Evolutionary conservation across 2,888 invertebrate genomes (phyloP), one percentile per base, ranked within the genome.

Genomic region (Drosophila picticornis): DNA sequence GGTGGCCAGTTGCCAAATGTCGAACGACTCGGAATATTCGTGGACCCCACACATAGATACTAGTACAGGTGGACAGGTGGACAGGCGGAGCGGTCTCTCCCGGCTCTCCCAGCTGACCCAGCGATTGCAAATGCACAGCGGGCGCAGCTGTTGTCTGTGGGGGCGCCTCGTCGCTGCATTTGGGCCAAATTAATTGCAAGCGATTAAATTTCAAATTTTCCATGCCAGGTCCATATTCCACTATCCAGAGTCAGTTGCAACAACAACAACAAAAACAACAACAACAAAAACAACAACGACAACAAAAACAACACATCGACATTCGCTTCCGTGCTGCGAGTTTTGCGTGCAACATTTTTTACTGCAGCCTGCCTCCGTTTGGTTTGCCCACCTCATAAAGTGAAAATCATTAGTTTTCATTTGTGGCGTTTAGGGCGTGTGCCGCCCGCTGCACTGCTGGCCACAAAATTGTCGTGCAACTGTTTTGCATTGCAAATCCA

Each of bases 161-260:
- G 88, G 86, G 86, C 88, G 88, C 88, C 78, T 77, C 80, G 64
- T 71, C 72, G 72, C 75, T 74, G 75, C 85, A 83, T 84, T 87
- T 87, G 80, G 80, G 82, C 77, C 75, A 89, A 88, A 90, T 88
- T 90, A 88, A 88, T 88, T 90, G 88, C 84, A 57, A 81, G 89
- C 88, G 88, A 90, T 88, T 88, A 88, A 90, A 88, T 90, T 88
- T 90, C 88, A 88, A 90, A 88, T 90, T 90, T 90, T 90, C 86
- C 88, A 88, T 83, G 84, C 43, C 46, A 46, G 16, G 9, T 46
- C 46, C 46, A 46, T 46, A 46, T 46, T 5, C 75, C 79, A 76
- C 68, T 77, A 62, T 46, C 25, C 46, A 46, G 7, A 46, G 46
- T 25, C 48, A 52, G 56, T 53, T 38, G 51, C 58, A 48, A 19